A percentile compares a stretch with the other conserved stretches of the same genome.
Conservation (phyloP, 2,113 vertebrate genomes). For the Coryphaenoides rupestris region DNA sequence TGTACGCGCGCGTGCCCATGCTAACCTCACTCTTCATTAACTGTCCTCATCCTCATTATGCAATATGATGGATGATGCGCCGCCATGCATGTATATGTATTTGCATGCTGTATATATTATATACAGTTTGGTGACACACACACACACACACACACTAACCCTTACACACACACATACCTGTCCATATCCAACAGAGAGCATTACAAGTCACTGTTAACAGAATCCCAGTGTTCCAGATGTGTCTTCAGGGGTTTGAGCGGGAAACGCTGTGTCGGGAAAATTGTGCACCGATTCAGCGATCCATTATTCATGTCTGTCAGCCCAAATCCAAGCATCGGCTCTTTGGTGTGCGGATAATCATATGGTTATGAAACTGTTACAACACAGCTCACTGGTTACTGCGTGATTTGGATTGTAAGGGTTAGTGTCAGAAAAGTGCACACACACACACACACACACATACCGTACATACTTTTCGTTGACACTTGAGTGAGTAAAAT, state of each 20-base stretch:
- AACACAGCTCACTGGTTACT: too few relatives aligned
- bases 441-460: too few relatives aligned
- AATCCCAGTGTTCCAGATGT: conserved; percentile 16
- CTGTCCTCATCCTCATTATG: conserved; percentile 1
- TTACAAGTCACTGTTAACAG: conserved; percentile 33
- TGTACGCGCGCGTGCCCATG: too few relatives aligned
- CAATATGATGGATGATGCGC: conserved; percentile 14
- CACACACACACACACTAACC: not conserved
- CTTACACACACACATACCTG: not conserved
- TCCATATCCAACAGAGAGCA: conserved; percentile 12
- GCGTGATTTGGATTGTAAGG: not conserved
- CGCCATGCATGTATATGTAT: too few relatives aligned
- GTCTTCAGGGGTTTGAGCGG: conserved; percentile 15
- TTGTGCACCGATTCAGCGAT: conserved; percentile 50
- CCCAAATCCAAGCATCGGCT: not conserved
- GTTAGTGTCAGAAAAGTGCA: too few relatives aligned
- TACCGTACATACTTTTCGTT: too few relatives aligned
- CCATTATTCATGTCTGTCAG: conserved; percentile 37
- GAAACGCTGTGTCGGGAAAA: conserved; percentile 26
- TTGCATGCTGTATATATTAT: not conserved
- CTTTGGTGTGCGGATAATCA: not conserved
- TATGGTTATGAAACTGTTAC: too few relatives aligned
- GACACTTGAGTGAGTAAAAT: too few relatives aligned
- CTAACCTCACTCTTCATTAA: not conserved
- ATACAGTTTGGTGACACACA: not conserved